A percentile compares a stretch with the other conserved stretches of the same genome.
These are phyloP conservation scores for Synanthedon tipuliformis DNA, from an alignment of 2,888 invertebrate genomes.

Conservation along the genomic window DNA sequence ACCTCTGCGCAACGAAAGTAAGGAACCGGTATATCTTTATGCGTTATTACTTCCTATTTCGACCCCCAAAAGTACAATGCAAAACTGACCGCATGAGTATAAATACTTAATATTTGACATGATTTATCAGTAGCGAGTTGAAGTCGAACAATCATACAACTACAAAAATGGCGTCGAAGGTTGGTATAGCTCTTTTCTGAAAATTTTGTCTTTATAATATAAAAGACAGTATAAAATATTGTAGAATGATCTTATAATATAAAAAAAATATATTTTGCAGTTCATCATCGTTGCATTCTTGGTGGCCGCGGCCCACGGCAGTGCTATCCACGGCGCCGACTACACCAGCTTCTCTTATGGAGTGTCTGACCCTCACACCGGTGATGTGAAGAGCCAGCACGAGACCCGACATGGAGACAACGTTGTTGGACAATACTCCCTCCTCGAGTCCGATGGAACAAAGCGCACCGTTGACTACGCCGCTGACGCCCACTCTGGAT, in stretches of 20 bases:
- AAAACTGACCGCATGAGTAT: conserved; percentile 31
- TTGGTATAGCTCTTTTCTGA: conserved; percentile 10
- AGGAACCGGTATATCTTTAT: conserved; percentile 8
- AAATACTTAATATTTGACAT: conserved; percentile 29
- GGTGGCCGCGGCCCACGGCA: conserved; percentile 18
- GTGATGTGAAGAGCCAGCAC: conserved; percentile 46
- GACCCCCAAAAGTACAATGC: conserved; percentile 41
- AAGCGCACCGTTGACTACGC: conserved; percentile 66
- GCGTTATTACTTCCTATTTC: conserved; percentile 31
- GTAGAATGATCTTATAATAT: background rate
- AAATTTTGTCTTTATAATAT: too few species aligned
- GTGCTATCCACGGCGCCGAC: conserved; percentile 15
- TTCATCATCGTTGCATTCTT: conserved; percentile 20
- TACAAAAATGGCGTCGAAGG: conserved; percentile 40
- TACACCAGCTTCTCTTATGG: conserved; percentile 39
- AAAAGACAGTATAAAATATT: background rate
- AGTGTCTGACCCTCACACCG: conserved; percentile 45
- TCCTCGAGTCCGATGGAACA: conserved; percentile 62
- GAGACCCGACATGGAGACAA: conserved; percentile 46
- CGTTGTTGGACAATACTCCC: conserved; percentile 61
- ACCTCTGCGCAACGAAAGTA: conserved; percentile 4
- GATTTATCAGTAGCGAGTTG: conserved; percentile 31
- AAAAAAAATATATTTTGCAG: conserved; percentile 10
- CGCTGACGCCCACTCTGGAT: conserved; percentile 56
- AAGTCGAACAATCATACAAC: conserved; percentile 22